Evolutionary conservation across 2,113 vertebrate species (phyloP).

Genomic region (Ptilonorhynchus violaceus): DNA sequence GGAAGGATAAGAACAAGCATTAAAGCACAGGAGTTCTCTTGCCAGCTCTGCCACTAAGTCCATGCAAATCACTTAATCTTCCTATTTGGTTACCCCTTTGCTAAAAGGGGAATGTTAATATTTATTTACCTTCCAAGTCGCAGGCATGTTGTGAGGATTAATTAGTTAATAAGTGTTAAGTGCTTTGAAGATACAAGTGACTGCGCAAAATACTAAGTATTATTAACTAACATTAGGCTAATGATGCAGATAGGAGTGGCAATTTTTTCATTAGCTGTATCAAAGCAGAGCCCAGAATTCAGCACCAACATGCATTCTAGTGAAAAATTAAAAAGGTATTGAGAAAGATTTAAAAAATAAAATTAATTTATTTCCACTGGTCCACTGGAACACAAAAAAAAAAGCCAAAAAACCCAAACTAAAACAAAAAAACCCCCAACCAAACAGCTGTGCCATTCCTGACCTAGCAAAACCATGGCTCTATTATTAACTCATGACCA

Average conservation of each 20-base stretch:
- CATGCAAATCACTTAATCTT: conserved; percentile 42
- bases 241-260: not conserved
- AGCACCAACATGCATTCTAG: not conserved
- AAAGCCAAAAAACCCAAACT: not conserved
- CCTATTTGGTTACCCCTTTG: not conserved
- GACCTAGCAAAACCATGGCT: not conserved
- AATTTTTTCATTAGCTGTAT: not conserved
- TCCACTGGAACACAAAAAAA: not conserved
- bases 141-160: conserved; percentile 43
- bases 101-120: conserved; percentile 40
- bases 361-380: not conserved
- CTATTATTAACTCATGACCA: not conserved
- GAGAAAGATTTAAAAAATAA: not conserved
- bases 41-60: conserved; percentile 23
- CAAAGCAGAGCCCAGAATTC: conserved; percentile 11
- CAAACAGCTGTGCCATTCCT: not conserved
- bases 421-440: not conserved
- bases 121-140: conserved; percentile 34
- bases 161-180: conserved; percentile 61
- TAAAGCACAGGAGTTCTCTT: not conserved
- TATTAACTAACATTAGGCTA: conserved; percentile 39
- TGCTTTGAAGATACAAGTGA: conserved; percentile 21
- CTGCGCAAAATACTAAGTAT: conserved; percentile 15
- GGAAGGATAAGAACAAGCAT: not conserved
- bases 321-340: conserved; percentile 27